Evolutionary conservation across 2,888 invertebrate species (phyloP).

Genomic region (Platerodrilus igneus): DNA sequence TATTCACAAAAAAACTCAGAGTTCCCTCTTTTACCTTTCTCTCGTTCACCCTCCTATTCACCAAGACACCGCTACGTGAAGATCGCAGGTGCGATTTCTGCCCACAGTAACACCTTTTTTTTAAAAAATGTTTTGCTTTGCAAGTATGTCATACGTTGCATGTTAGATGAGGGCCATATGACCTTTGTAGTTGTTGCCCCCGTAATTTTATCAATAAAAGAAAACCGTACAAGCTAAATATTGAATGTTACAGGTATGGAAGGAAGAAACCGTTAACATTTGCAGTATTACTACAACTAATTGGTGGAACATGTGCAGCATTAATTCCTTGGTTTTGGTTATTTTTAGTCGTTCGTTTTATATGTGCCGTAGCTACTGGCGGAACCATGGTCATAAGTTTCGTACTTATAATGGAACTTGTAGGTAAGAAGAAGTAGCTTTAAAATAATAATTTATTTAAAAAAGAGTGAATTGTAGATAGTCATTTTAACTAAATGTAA

Average conservation of each 20-base stretch:
- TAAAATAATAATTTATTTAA: too few relatives aligned
- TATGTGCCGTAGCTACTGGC: constrained; percentile 72
- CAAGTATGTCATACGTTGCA: too few relatives aligned
- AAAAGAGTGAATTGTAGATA: too few relatives aligned
- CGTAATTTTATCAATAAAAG: background rate
- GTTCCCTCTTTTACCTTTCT: too few relatives aligned
- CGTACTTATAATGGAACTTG: constrained; percentile 64
- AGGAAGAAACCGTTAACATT: constrained; percentile 68
- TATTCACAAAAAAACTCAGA: too few relatives aligned
- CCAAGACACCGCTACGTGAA: too few relatives aligned
- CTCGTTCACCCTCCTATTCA: too few relatives aligned
- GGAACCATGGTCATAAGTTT: constrained; percentile 81
- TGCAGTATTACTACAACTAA: constrained; percentile 68
- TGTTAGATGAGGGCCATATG: too few relatives aligned
- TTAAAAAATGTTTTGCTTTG: too few relatives aligned
- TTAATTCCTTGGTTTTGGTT: constrained; percentile 61
- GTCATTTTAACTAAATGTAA: constrained; percentile 4
- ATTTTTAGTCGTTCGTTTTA: constrained; percentile 64
- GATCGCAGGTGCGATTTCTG: too few relatives aligned
- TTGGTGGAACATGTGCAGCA: constrained; percentile 66
- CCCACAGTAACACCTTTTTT: too few relatives aligned
- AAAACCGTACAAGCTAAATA: background rate
- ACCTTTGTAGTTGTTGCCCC: background rate
- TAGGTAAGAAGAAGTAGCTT: constrained; percentile 55
- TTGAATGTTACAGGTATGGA: constrained; percentile 69